Evolutionary conservation across 1,140 invertebrate species (phyloP).

Genomic region (Papilio aristodemus): DNA sequence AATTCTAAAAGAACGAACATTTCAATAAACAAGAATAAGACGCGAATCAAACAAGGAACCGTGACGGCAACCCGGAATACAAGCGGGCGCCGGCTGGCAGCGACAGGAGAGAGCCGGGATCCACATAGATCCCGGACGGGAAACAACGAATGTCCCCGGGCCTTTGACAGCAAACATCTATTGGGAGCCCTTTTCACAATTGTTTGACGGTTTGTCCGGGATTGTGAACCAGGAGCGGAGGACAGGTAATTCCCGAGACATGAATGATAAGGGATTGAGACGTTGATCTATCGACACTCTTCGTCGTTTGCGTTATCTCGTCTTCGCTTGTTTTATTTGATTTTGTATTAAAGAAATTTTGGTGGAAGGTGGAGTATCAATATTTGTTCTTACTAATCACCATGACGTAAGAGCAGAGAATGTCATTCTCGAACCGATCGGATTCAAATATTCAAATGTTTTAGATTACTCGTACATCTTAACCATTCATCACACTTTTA

Average conservation of each 20-base stretch:
- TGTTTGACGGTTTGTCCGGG: slow-evolving; percentile 22
- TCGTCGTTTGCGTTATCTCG: background rate
- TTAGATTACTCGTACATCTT: no score
- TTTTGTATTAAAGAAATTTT: background rate
- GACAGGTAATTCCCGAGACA: slow-evolving; percentile 18
- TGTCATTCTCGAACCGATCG: no score
- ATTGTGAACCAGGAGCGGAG: background rate
- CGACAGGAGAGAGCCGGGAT: background rate
- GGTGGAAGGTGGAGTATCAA: no score
- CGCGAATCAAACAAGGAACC: slow-evolving; percentile 5
- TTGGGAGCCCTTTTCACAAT: slow-evolving; percentile 28
- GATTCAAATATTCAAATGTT: no score
- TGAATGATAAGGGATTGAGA: slow-evolving; percentile 16
- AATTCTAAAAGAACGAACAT: slow-evolving; percentile 2
- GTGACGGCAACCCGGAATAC: slow-evolving; percentile 7
- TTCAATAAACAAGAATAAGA: slow-evolving; percentile 18
- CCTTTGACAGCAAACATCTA: slow-evolving; percentile 28
- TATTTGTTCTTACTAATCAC: no score
- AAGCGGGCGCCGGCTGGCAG: background rate
- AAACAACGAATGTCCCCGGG: slow-evolving; percentile 18
- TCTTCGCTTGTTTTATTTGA: background rate
- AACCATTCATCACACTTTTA: no score
- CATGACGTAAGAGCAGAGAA: no score
- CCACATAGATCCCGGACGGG: slow-evolving; percentile 1
- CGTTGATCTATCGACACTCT: slow-evolving; percentile 11